Evolutionary conservation across 2,113 vertebrate genomes (phyloP).

Genomic region (Paradisaea rubra): DNA sequence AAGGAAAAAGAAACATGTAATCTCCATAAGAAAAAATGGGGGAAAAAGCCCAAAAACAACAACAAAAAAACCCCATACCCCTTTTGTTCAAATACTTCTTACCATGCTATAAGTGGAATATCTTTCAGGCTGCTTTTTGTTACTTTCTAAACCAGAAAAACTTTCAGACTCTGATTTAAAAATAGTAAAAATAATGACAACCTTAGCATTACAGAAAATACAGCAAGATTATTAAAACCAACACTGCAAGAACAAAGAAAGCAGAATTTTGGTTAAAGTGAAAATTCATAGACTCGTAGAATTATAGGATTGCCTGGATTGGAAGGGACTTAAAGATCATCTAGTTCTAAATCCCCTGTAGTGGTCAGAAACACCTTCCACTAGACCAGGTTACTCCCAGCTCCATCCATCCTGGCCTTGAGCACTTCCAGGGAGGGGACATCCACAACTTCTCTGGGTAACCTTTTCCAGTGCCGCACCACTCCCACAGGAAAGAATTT

Average conservation of each 20-base stretch:
- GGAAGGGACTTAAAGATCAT: not conserved
- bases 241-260: not conserved
- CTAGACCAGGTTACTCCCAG: not conserved
- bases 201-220: not conserved
- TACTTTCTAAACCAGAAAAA: not conserved
- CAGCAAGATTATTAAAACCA: not conserved
- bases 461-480: too few species aligned
- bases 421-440: not conserved
- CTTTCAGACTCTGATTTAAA: not conserved
- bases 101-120: not conserved
- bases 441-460: not conserved
- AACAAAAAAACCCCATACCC: too few species aligned
- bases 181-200: not conserved
- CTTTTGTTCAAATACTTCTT: not conserved
- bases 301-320: not conserved
- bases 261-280: not conserved
- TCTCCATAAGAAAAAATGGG: not conserved
- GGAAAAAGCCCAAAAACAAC: rapidly evolving
- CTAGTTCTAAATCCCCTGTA: not conserved
- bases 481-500: not conserved
- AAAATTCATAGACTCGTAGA: not conserved
- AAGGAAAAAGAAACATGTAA: not conserved
- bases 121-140: rapidly evolving
- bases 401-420: not conserved
- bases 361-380: not conserved